Conservation (phyloP, 2,888 invertebrate species). For the Cheilosia vernalis region DNA sequence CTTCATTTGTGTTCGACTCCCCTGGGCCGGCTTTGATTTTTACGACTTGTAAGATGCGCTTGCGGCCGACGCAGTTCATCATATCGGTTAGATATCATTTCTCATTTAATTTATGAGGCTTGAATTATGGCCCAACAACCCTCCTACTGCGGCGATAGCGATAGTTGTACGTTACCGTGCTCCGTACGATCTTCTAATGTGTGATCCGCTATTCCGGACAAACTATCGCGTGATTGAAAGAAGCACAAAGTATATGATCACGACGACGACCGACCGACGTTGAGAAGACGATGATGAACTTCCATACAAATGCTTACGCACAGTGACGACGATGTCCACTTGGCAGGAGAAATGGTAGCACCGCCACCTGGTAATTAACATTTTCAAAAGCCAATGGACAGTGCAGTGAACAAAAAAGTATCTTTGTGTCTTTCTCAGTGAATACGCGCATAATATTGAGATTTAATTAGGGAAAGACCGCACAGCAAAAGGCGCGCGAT, state of each 20-base stretch:
- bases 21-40: constrained; percentile 42
- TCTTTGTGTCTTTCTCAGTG: constrained; percentile 75
- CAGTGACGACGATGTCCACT: constrained; percentile 70
- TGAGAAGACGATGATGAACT: constrained; percentile 21
- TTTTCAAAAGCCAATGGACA: constrained; percentile 53
- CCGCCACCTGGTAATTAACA: constrained; percentile 66
- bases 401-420: constrained; percentile 34
- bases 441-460: constrained; percentile 77
- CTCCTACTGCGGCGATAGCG: constrained; percentile 10
- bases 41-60: constrained; percentile 45
- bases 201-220: constrained; percentile 72
- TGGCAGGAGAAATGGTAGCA: constrained; percentile 33
- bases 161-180: constrained; percentile 49
- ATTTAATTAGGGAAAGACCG: constrained; percentile 75
- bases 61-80: constrained; percentile 47
- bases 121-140: constrained; percentile 65
- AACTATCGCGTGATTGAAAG: constrained; percentile 65
- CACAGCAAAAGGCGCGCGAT: constrained; percentile 35
- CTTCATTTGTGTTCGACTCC: constrained; percentile 20
- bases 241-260: constrained; percentile 37
- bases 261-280: neutral
- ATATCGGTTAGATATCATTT: constrained; percentile 67
- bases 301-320: constrained; percentile 66
- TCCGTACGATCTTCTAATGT: constrained; percentile 41
- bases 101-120: constrained; percentile 73